Evolutionary conservation across 1,140 invertebrate species (phyloP), one percentile per base, ranked within the genome.

Genomic region (Aphelinus atriplicis): DNA sequence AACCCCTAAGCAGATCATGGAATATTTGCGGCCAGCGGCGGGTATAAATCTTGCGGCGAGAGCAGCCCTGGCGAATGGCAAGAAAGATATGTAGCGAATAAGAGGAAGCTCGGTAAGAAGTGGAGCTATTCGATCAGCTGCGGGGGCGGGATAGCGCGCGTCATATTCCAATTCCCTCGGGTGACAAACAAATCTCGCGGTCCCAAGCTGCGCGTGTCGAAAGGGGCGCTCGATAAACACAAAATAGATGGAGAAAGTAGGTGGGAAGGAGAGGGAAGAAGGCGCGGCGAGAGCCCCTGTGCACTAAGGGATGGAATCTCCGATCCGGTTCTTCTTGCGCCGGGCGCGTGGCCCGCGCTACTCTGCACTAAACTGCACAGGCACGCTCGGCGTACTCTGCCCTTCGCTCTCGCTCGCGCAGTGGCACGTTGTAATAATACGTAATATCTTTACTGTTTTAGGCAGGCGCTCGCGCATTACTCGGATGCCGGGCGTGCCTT

Each of bases 391-490:
- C 26, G 26, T 26, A 26, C 26, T 73, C 58, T 46, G 63, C 51
- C 51, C 63, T 47, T 4, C 9, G 1, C 45, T 7, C 58, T 46
- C 71, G 46, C 72, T 42, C 51, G 50, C 69, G 77, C 79, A 79
- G 79, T 80, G 83, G 79, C 82, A 82, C 80, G 79, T 80, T 81
- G 84, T 84, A 85, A 84, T 84, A 85, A 85, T 85, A 84, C 84
- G 83, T 85, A 84, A 85, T 85, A 84, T 85, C 83, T 85, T 85
- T 84, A 85, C 83, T 85, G 82, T 85, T 85, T 84, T 84, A 84
- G 83, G 82, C 84, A 85, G 83, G 80, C 80, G 80, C 82, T 83
- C 80, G 82, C 82, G 82, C 84, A 81, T 84, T 85, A 85, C 84
- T 85, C 79, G 84, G 80, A 85, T 85, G 82, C 84, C 84, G 77